A percentile compares a stretch with the other conserved stretches of the same genome.
These are phyloP conservation scores for Frankliniella fusca DNA, from an alignment of 2,888 invertebrate species.

Conservation along the genomic window DNA sequence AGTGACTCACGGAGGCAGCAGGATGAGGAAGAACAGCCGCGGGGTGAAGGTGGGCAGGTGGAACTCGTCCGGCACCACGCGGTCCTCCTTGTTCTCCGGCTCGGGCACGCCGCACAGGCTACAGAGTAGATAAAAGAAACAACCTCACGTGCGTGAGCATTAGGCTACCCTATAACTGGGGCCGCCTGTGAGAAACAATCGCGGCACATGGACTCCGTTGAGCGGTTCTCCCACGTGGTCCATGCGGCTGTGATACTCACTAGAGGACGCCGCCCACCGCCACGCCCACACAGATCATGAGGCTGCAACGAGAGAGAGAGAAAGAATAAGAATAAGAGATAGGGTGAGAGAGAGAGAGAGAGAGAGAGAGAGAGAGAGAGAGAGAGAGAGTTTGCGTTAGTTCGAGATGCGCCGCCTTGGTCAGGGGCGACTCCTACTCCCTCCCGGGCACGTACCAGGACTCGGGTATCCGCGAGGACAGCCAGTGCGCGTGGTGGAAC, in stretches of 20 bases:
- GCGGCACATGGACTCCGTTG: too few relatives aligned
- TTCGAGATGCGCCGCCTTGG: too few relatives aligned
- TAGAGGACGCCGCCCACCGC: constrained; percentile 38
- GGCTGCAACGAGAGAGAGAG: constrained; percentile 35
- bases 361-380: too few relatives aligned
- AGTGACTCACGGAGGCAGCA: constrained; percentile 39
- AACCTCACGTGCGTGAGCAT: too few relatives aligned
- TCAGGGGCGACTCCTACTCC: too few relatives aligned
- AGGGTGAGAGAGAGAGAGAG: background rate
- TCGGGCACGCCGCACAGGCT: constrained; percentile 30
- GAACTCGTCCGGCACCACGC: constrained; percentile 33
- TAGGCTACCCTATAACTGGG: constrained; percentile 19
- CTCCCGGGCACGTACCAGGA: constrained; percentile 37
- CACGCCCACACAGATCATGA: constrained; percentile 39
- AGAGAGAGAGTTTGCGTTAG: too few relatives aligned
- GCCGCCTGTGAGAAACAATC: too few relatives aligned
- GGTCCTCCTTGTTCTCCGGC: constrained; percentile 33
- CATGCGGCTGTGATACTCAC: constrained; percentile 35
- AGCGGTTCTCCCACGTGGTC: too few relatives aligned
- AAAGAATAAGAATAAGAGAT: too few relatives aligned
- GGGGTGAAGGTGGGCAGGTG: constrained; percentile 38
- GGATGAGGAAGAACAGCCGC: constrained; percentile 38
- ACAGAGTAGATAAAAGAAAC: background rate
- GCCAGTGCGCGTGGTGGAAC: constrained; percentile 38
- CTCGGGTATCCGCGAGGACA: constrained; percentile 39